Evolutionary conservation across 2,797 vertebrate species (phyloP).

Genomic region (Danio jaintianensis): DNA sequence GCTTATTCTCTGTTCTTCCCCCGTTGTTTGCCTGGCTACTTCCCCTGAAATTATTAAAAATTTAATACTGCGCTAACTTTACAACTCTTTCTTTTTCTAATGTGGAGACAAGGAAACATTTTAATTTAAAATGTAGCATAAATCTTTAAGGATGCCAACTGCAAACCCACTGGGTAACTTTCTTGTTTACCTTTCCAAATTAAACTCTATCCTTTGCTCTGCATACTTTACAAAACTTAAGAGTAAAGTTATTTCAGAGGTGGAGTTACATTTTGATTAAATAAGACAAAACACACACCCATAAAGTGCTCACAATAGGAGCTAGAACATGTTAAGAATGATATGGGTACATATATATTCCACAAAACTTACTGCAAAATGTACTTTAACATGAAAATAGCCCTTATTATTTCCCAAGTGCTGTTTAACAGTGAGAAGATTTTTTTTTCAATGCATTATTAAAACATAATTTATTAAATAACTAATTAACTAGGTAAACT

Average conservation of each 20-base stretch:
- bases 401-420: too few species aligned
- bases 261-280: background rate
- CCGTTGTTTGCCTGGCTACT: slow-evolving; percentile 68
- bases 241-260: background rate
- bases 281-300: background rate
- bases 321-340: background rate
- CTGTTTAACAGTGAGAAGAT: too few species aligned
- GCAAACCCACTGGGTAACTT: slow-evolving; percentile 75
- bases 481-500: too few species aligned
- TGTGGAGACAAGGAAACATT: slow-evolving; percentile 63
- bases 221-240: slow-evolving; percentile 27
- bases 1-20: slow-evolving; percentile 69
- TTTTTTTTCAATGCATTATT: too few species aligned
- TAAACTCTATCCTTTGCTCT: slow-evolving; percentile 76
- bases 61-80: slow-evolving; percentile 73
- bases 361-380: too few species aligned
- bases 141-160: slow-evolving; percentile 81
- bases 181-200: slow-evolving; percentile 77
- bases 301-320: background rate
- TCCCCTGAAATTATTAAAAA: slow-evolving; percentile 80
- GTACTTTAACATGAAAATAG: too few species aligned
- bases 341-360: background rate
- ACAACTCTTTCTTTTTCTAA: slow-evolving; percentile 61
- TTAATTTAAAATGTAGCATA: slow-evolving; percentile 77
- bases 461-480: too few species aligned